These are phyloP conservation scores for Lepidochitona cinerea DNA, from an alignment of 2,888 invertebrate genomes.

Conservation along the genomic window DNA sequence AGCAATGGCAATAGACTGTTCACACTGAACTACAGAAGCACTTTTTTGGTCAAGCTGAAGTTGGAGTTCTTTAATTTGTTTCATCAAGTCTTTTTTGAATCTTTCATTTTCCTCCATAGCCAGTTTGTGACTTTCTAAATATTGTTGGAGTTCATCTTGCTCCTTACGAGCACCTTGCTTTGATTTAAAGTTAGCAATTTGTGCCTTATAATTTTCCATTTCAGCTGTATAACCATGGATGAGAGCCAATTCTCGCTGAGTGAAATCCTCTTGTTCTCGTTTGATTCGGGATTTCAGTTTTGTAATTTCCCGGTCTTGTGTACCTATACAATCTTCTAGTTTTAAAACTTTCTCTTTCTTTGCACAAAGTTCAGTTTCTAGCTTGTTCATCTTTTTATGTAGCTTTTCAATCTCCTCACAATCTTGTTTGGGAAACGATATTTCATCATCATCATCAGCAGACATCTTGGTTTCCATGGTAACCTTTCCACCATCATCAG, in stretches of 20 bases:
- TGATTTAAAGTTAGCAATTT: constrained; percentile 25
- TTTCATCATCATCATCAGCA: background rate
- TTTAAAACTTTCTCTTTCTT: background rate
- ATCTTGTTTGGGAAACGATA: background rate
- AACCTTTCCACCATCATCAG: background rate
- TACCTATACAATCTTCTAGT: constrained; percentile 7
- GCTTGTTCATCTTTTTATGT: background rate
- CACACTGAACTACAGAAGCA: constrained; percentile 34
- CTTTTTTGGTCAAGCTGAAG: constrained; percentile 40
- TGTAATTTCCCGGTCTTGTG: constrained; percentile 32
- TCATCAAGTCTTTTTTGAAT: constrained; percentile 30
- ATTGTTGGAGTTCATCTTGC: constrained; percentile 1
- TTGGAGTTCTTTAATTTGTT: constrained; percentile 39
- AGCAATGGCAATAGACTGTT: constrained; percentile 37
- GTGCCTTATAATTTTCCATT: constrained; percentile 49
- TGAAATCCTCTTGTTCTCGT: constrained; percentile 46
- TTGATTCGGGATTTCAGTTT: constrained; percentile 38
- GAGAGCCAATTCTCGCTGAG: constrained; percentile 51
- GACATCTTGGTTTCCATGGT: too few species aligned
- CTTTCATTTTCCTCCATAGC: constrained; percentile 16
- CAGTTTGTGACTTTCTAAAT: background rate
- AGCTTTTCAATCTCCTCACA: background rate
- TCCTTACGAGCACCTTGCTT: background rate
- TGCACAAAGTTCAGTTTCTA: background rate
- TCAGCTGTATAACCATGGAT: constrained; percentile 62